These are phyloP conservation scores for Heptranchias perlo DNA, from an alignment of 2,113 vertebrate genomes.

Conservation along the genomic window DNA sequence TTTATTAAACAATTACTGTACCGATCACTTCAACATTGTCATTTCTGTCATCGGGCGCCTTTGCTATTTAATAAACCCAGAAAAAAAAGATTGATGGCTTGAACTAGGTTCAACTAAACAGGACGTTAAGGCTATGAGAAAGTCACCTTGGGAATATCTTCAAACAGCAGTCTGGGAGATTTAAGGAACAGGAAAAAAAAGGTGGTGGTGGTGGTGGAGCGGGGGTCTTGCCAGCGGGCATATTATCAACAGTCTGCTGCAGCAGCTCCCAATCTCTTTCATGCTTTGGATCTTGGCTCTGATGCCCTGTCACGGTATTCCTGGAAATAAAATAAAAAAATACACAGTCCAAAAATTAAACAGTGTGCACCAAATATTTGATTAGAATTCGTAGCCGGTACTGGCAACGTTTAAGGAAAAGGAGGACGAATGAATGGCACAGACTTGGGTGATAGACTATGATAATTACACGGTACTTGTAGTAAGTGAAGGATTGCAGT, in stretches of 20 bases:
- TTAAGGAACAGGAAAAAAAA: neutral
- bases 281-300: neutral
- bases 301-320: neutral
- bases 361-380: neutral
- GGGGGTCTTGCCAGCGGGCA: neutral
- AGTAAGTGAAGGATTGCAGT: neutral
- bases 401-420: neutral
- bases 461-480: neutral
- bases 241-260: neutral
- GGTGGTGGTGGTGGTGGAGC: too few species aligned
- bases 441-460: neutral
- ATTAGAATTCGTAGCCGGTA: neutral
- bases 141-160: slow-evolving; percentile 3
- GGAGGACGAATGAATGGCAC: neutral
- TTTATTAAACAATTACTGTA: neutral
- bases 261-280: neutral
- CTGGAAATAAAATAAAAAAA: neutral
- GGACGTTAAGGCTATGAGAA: neutral
- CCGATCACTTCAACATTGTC: neutral
- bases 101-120: neutral
- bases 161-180: neutral
- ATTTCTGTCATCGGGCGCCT: neutral
- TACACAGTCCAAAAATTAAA: neutral
- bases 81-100: neutral
- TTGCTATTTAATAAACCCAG: neutral